Percentiles rank a stretch among this genome's conserved stretches.
phyloP scores from a whole-genome alignment of 2,113 vertebrate genomes.

The Balaeniceps rex region DNA sequence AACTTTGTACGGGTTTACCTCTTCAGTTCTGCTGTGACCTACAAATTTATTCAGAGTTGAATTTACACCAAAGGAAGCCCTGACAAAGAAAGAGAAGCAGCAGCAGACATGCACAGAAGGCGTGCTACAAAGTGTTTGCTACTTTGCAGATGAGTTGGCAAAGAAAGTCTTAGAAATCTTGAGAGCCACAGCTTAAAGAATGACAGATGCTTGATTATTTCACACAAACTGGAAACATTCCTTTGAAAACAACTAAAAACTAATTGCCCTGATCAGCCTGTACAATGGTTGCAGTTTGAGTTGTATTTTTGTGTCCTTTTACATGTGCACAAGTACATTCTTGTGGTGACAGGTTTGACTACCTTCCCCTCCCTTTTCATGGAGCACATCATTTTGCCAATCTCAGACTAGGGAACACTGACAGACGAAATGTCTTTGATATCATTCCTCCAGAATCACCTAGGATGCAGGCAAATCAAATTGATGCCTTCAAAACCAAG shows the following conservation, averaged over 20 bases:
- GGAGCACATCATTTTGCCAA: not conserved
- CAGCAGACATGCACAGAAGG: conserved; percentile 2
- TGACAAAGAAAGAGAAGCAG: not conserved
- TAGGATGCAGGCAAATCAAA: not conserved
- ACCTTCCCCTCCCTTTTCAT: not conserved
- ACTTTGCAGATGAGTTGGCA: not conserved
- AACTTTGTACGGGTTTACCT: not conserved
- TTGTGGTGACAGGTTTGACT: not conserved
- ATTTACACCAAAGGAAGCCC: not conserved
- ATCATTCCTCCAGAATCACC: not conserved
- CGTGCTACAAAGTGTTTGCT: not conserved
- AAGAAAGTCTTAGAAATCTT: not conserved
- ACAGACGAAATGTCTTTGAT: not conserved
- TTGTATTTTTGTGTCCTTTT: not conserved
- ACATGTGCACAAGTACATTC: fast-evolving
- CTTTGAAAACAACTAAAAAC: not conserved
- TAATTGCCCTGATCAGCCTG: not conserved
- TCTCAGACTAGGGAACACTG: not conserved
- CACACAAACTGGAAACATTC: not conserved
- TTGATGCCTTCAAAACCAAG: not conserved
- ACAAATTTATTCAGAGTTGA: not conserved
- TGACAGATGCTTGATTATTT: not conserved
- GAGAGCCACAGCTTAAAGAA: not conserved
- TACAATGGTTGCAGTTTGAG: not conserved
- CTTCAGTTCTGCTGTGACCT: not conserved